These are phyloP conservation scores for Cavia aperea DNA, from an alignment of 2,113 vertebrate species.

Conservation along the genomic window DNA sequence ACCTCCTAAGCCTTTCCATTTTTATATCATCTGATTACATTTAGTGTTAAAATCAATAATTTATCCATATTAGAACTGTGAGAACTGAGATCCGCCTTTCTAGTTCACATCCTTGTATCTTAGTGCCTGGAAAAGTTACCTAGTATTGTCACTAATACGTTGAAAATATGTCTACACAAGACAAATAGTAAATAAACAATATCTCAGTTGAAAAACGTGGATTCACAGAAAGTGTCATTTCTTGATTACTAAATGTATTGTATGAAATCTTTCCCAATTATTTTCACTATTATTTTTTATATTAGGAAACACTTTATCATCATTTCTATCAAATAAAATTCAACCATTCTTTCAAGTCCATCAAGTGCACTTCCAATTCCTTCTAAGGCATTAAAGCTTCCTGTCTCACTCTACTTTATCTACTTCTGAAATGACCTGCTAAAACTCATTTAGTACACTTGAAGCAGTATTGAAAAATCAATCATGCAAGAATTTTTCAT, in stretches of 20 bases:
- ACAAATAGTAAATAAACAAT: background rate
- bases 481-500: background rate
- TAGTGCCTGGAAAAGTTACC: background rate
- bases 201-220: background rate
- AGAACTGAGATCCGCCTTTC: background rate
- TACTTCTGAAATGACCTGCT: background rate
- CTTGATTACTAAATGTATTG: background rate
- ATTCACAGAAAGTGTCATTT: background rate
- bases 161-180: background rate
- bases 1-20: background rate
- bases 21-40: background rate
- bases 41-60: background rate
- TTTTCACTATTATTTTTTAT: background rate
- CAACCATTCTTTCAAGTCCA: background rate
- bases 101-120: background rate
- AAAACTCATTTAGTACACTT: background rate
- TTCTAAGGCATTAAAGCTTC: background rate
- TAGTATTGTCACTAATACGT: background rate
- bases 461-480: background rate
- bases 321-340: background rate
- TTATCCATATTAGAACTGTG: background rate
- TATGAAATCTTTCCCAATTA: background rate
- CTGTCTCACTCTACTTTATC: background rate
- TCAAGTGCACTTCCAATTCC: background rate
- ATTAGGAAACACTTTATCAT: background rate